These are phyloP conservation scores for Haemorhous mexicanus DNA, from an alignment of 2,113 vertebrate genomes.

Conservation along the genomic window DNA sequence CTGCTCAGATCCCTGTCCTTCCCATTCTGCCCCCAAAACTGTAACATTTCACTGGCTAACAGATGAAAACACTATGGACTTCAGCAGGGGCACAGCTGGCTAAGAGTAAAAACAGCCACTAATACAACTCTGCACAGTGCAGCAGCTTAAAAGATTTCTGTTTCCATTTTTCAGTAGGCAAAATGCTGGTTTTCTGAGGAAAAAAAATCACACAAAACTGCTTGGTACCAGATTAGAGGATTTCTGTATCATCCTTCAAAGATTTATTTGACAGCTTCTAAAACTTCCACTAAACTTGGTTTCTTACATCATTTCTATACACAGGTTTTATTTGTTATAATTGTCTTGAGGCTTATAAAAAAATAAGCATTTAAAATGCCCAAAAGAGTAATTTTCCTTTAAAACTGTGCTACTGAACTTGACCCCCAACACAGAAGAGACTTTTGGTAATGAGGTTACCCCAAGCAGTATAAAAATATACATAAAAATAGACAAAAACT, in stretches of 20 bases:
- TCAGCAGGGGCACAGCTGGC: not conserved
- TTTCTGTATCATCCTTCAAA: not conserved
- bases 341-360: not conserved
- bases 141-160: not conserved
- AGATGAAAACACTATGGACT: not conserved
- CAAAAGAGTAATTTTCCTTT: slow-evolving; percentile 14
- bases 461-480: slow-evolving; percentile 65
- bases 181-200: not conserved
- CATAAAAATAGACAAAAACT: slow-evolving; percentile 31
- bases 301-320: not conserved
- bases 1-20: not conserved
- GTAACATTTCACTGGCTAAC: not conserved
- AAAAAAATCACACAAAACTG: not conserved
- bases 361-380: slow-evolving; percentile 36
- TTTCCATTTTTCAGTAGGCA: not conserved
- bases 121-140: not conserved
- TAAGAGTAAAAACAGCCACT: not conserved
- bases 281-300: not conserved
- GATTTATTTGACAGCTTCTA: not conserved
- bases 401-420: not conserved
- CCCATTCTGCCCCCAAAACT: not conserved
- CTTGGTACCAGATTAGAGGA: not conserved
- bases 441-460: not conserved
- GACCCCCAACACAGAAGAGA: not conserved
- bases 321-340: not conserved